These are phyloP conservation scores for Aporophyla nigra DNA, from an alignment of 2,888 invertebrate species.

Conservation along the genomic window DNA sequence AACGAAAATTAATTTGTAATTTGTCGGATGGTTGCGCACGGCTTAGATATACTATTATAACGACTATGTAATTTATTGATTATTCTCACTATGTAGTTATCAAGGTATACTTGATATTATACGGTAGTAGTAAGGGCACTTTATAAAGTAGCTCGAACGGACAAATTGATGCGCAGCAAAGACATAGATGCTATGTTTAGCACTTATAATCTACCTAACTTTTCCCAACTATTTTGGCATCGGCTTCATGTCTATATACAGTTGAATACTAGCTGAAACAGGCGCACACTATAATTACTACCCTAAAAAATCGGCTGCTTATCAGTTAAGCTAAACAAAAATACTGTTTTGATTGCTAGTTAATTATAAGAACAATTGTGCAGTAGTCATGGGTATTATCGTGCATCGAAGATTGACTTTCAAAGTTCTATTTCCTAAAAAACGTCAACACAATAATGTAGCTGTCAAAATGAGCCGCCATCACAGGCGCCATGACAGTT, in stretches of 20 bases:
- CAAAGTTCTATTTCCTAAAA: background rate
- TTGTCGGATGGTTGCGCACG: conserved; percentile 61
- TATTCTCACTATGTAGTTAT: conserved; percentile 1
- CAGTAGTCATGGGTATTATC: background rate
- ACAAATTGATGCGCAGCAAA: background rate
- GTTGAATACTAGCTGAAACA: background rate
- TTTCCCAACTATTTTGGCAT: background rate
- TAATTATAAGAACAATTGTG: too few species aligned
- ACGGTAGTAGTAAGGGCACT: too few species aligned
- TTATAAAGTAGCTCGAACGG: background rate
- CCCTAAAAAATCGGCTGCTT: background rate
- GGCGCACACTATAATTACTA: background rate
- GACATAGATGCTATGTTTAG: background rate
- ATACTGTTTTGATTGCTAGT: background rate
- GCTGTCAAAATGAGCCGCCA: conserved; percentile 17
- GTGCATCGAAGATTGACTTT: background rate
- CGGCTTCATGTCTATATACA: background rate
- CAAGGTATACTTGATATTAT: conserved; percentile 7
- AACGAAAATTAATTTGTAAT: conserved; percentile 67
- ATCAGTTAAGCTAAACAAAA: background rate
- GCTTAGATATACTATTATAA: conserved; percentile 39
- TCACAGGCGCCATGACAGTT: conserved; percentile 40
- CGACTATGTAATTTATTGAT: conserved; percentile 49
- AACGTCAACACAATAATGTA: background rate
- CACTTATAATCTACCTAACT: background rate